Evolutionary conservation across 2,113 vertebrate species (phyloP).

Genomic region (Brachionichthys hirsutus): DNA sequence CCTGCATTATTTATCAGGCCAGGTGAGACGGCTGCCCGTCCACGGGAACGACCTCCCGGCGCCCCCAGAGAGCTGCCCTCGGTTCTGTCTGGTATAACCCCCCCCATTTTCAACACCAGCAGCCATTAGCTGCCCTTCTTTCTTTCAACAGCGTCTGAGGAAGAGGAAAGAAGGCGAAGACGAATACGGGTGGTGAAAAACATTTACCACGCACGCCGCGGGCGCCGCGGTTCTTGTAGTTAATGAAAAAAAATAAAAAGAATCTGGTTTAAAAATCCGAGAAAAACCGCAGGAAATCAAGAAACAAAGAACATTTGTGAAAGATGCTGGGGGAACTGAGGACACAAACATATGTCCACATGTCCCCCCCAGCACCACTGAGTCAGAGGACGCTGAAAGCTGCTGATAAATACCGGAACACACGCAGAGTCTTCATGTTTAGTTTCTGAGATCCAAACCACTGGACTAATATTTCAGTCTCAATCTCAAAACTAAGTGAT

Average conservation of each 20-base stretch:
- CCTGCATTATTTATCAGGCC: conserved; percentile 64
- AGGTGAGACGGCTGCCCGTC: conserved; percentile 31
- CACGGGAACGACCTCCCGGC: conserved; percentile 8
- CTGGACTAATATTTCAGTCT: conserved; percentile 2
- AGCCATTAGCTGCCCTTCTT: conserved; percentile 52
- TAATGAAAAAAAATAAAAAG: conserved; percentile 9
- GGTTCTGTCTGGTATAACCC: conserved; percentile 14
- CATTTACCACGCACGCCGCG: conserved; percentile 14
- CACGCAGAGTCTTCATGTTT: conserved; percentile 1
- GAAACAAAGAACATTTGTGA: background rate
- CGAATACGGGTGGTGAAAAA: conserved; percentile 47
- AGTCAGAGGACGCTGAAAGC: conserved; percentile 18
- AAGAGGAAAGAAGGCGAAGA: conserved; percentile 31
- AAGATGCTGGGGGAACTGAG: conserved; percentile 1
- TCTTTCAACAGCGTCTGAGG: conserved; percentile 29
- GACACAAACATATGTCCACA: conserved; percentile 32
- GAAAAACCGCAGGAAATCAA: background rate
- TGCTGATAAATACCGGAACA: conserved; percentile 15
- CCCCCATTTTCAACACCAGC: conserved; percentile 49
- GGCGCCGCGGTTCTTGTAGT: background rate
- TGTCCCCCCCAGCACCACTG: conserved; percentile 19
- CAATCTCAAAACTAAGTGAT: background rate
- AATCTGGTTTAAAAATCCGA: conserved; percentile 5
- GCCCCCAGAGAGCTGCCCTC: conserved; percentile 33
- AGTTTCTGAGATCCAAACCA: conserved; percentile 7